Evolutionary conservation across 2,113 vertebrate species (phyloP).

Genomic region (Neoarius graeffei): DNA sequence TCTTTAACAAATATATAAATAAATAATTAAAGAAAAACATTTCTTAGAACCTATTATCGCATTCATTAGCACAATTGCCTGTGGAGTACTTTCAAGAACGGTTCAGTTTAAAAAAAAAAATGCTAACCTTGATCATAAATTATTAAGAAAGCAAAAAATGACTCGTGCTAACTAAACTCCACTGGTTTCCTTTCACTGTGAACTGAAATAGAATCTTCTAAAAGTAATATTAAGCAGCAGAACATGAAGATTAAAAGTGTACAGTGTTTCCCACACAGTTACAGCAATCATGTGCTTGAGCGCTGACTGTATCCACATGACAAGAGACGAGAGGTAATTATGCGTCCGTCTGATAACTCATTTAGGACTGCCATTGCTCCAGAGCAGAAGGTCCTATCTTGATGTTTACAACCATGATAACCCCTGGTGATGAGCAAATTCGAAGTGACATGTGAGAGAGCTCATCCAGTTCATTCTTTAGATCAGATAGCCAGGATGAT

Average conservation of each 20-base stretch:
- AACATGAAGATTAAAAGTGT: neutral
- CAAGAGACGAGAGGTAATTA: slow-evolving; percentile 5
- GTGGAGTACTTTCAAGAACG: neutral
- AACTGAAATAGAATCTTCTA: neutral
- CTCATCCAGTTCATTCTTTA: neutral
- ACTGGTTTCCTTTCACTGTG: neutral
- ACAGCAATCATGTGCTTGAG: neutral
- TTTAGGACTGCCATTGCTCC: neutral
- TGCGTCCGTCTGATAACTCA: neutral
- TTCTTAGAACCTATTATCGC: neutral
- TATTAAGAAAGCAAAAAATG: neutral
- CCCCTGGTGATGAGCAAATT: neutral
- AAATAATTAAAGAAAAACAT: neutral
- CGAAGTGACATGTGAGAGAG: neutral
- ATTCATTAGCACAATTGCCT: too few species aligned
- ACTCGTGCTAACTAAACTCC: neutral
- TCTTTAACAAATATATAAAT: neutral
- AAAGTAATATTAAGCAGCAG: neutral
- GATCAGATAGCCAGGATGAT: slow-evolving; percentile 38
- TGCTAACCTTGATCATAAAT: neutral
- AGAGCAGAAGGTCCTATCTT: neutral
- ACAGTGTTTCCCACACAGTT: neutral
- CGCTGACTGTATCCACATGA: neutral
- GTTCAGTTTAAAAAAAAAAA: neutral
- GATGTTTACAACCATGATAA: neutral